Base-by-base conservation (phyloP, 2,888 invertebrate species). In the Drosophila ustulata region DNA sequence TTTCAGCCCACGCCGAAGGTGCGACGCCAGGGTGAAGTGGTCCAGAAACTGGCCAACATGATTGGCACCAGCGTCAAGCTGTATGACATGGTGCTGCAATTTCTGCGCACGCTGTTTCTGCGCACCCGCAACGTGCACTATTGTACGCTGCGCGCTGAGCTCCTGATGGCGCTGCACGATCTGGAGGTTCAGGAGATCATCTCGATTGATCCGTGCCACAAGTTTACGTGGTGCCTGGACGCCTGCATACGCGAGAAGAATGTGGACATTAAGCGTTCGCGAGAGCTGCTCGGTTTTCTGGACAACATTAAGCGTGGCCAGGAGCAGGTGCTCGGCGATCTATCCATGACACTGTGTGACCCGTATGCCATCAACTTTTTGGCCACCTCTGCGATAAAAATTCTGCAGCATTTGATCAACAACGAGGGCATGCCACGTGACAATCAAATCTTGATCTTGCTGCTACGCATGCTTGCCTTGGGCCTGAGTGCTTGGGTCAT, bases 161-260 rank as follows among this genome's bases (percentile, higher is more conserved):
- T 99, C 5, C 53, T 92, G 23, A 99, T 99, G 99, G 98, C 98
- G 0, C 93, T 99, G 39, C 99, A 99, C 93, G 99, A 99, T 92
- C 93, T 97, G 56, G 98, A 99, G 93, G 96, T 97, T 65, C 96
- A 98, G 93, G 98, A 98, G 91, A 98, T 99, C 71, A 98, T 98
- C 89, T 97, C 97, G 18, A 97, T 98, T 18, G 99, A 99, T 93
- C 98, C 98, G 0, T 98, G 98, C 90, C 99, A 99, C 92, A 99
- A 99, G 92, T 99, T 99, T 89, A 98, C 99, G 0, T 99, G 99
- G 99, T 99, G 99, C 91, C 94, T 99, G 76, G 99, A 99, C 93
- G 99, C 99, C 13, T 99, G 99, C 90, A 98, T 99, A 62, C 94
- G 99, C 77, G 99, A 99, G 91, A 97, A 97, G 92, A 98, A 98